phyloP scores from a whole-genome alignment of 2,888 invertebrate genomes.

The Keiferia lycopersicella region DNA sequence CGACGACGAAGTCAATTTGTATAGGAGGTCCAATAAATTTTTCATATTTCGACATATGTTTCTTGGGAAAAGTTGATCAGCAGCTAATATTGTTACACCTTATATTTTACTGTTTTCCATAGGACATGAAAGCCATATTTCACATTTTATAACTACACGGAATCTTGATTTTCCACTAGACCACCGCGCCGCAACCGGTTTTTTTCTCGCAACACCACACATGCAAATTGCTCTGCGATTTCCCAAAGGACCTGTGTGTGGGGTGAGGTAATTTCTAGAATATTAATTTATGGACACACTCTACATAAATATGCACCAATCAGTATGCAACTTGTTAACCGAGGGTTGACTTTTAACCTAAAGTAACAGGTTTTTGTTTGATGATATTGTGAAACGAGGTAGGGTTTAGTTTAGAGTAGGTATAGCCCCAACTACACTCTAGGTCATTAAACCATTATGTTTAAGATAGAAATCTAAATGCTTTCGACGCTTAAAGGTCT shows the following conservation, averaged over 20 bases:
- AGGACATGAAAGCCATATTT: not conserved
- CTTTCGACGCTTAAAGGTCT: no score
- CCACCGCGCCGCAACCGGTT: conserved; percentile 2
- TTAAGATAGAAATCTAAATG: no score
- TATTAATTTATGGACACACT: conserved; percentile 1
- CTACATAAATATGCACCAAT: conserved; percentile 10
- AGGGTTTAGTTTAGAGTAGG: no score
- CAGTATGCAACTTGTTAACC: conserved; percentile 14
- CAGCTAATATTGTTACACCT: no score
- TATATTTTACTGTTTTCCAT: not conserved
- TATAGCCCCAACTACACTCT: not conserved
- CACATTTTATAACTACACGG: not conserved
- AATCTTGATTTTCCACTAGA: not conserved
- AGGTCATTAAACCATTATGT: not conserved
- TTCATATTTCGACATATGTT: no score
- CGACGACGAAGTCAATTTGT: no score
- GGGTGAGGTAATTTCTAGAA: conserved; percentile 6
- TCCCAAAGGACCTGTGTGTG: not conserved
- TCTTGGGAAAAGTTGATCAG: no score
- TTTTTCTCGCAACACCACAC: not conserved
- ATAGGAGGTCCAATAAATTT: no score
- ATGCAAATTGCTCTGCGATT: conserved; percentile 1
- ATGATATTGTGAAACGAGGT: not conserved
- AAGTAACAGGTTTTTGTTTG: conserved; percentile 3
- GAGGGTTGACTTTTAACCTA: conserved; percentile 15